These are phyloP conservation scores for Anguilla japonica DNA, from an alignment of 2,113 vertebrate species.

Conservation along the genomic window DNA sequence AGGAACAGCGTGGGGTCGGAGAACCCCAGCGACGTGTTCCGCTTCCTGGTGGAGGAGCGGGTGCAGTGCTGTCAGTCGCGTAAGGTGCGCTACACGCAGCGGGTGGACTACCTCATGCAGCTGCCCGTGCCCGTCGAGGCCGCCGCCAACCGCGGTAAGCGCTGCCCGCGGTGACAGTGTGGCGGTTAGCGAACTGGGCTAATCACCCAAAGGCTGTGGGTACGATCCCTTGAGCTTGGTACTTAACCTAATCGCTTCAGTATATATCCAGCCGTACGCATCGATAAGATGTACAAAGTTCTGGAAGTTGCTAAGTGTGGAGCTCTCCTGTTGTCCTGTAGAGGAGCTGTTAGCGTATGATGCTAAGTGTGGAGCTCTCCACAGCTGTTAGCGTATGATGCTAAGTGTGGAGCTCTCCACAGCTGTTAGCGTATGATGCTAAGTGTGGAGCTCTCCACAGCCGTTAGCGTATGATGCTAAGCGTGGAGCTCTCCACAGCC, in stretches of 20 bases:
- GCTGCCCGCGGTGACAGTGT: too few relatives aligned
- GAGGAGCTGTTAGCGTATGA: conserved; percentile 93
- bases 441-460: too few relatives aligned
- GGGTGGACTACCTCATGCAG: conserved; percentile 94
- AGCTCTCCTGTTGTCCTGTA: conserved; percentile 50
- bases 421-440: too few relatives aligned
- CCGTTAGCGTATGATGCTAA: too few relatives aligned
- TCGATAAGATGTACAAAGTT: too few relatives aligned
- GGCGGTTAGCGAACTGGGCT: too few relatives aligned
- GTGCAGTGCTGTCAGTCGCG: conserved; percentile 92
- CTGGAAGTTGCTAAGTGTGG: not conserved
- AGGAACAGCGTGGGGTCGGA: conserved; percentile 88
- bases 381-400: conserved; percentile 89
- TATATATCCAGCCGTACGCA: too few relatives aligned
- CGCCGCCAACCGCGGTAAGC: conserved; percentile 88
- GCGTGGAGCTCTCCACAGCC: too few relatives aligned
- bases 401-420: conserved; percentile 59
- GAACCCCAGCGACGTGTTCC: conserved; percentile 92
- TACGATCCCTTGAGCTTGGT: too few relatives aligned
- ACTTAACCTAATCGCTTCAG: too few relatives aligned
- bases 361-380: conserved; percentile 80
- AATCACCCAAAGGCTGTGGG: too few relatives aligned
- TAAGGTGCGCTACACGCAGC: conserved; percentile 87
- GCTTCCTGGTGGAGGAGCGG: conserved; percentile 94
- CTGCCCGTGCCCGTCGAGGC: conserved; percentile 87